Base-by-base conservation (phyloP, 2,113 vertebrate species). In the Ginglymostoma cirratum region DNA sequence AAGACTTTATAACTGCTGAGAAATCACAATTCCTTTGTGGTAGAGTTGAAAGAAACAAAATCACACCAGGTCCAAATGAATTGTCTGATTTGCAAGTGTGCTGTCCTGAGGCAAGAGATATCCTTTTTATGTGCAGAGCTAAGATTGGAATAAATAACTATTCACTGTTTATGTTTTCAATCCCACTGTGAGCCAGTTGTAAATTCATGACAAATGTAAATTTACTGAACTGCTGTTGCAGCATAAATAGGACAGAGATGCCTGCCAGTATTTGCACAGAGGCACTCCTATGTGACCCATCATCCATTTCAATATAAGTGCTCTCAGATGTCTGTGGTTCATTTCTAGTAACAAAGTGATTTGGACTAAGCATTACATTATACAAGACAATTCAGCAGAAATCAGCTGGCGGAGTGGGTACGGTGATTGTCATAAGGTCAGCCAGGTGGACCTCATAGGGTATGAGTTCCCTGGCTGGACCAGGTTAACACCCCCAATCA, bases 281-380 rank as follows among this genome's bases (percentile, higher is more conserved):
- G 93, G 93, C 93, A 70, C n/a, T 70, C 66, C 69, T 76, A 70
- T 52, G 94, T 95, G 94, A 95, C 69, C 94, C 48, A 72, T 72
- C 67, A 95, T 95, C 94, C 27, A 95, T 95, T 72, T 95, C 94
- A 95, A 95, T 72, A 76, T 72, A 95, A 95, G 69, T 95, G 94
- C 42, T 95, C 94, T 95, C 94, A 95, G 38, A 76, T 76, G 42
- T 95, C 69, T 76, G 69, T 52, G 69, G 67, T 95, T 95, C 94
- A 95, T 38, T 95, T 27, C 69, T 76, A 52, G 94, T 95, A 95
- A 95, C 69, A 95, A 27, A 72, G 3, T 45, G 45, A 72, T 72
- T 95, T 52, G 94, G 69, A 95, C 69, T 72, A 72, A 95, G 67
- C 61, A 93, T 70, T 48, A 24, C 67, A 95, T 95, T 95, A 76